Evolutionary conservation across 2,888 invertebrate genomes (phyloP), one percentile per base, ranked within the genome.

Genomic region (Lacanobia wlatinum): DNA sequence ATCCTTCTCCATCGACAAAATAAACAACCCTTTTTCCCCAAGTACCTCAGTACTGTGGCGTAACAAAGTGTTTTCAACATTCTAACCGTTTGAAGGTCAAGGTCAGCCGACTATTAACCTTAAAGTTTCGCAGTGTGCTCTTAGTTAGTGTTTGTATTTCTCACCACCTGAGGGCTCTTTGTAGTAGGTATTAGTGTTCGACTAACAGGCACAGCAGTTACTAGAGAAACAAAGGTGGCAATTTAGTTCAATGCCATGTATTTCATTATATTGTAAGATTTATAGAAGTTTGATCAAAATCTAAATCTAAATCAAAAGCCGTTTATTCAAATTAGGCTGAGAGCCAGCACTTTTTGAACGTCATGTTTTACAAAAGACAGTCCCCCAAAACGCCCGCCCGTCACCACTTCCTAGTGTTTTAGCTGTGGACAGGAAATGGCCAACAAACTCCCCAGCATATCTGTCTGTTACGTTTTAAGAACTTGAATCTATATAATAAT

Each of bases 91-190:
- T 43, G 69, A 74, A 60, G 74, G 43, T 23, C 34, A 60, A n/a
- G 46, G 77, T 12, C 4, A 60, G 14, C 18, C 10, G 34, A 21
- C 55, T 60, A 61, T 76, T 69, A 76, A 76, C 74, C 60, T 48
- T 61, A 69, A 74, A 74, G 69, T 76, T 74, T 76, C 40, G 9
- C 48, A 43, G n/a, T 69, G 59, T 53, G 28, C 38, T 62, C 18
- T 46, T 21, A 46, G 43, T 48, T 66, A 50, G 14, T 55, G 50
- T 60, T 71, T 78, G n/a, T 12, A 2, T 55, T 78, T 50, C 21
- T 43, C 18, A 8, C 23, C 59, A 21, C 38, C 34, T 21, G 52
- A 40, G 59, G 60, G 56, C 40, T 50, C 12, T 43, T 65, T 46
- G n/a, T 40, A 69, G 43, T 21, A 59, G 14, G 21, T 18, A 38